phyloP scores from a whole-genome alignment of 2,113 vertebrate species.

The Trachemys scripta region DNA sequence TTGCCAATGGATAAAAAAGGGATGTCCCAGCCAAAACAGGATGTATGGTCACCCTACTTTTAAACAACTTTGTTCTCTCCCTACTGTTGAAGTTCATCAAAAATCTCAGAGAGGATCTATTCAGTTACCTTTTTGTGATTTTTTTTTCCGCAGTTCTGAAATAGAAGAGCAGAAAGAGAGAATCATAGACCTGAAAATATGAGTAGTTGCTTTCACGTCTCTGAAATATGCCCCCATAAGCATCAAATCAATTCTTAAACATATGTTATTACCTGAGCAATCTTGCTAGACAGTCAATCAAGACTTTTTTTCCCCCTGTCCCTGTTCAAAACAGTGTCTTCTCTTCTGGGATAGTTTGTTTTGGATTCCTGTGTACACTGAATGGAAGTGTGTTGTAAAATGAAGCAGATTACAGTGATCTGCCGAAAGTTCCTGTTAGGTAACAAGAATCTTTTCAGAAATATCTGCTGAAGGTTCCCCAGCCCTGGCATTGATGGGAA shows the following conservation, averaged over 20 bases:
- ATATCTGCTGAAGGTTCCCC: background rate
- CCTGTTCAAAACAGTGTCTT: background rate
- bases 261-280: background rate
- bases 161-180: background rate
- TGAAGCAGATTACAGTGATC: background rate
- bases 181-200: background rate
- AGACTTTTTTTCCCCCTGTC: background rate
- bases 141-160: background rate
- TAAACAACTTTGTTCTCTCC: conserved; percentile 17
- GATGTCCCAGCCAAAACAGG: too few species aligned
- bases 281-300: background rate
- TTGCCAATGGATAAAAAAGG: too few species aligned
- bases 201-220: background rate
- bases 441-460: background rate
- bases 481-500: background rate
- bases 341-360: conserved; percentile 14
- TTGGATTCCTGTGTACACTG: conserved; percentile 4
- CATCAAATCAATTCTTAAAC: background rate
- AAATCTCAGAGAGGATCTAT: background rate
- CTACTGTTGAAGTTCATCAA: background rate
- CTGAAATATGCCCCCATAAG: background rate
- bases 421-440: conserved; percentile 2
- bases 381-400: background rate
- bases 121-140: conserved; percentile 4
- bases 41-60: too few species aligned